These are phyloP conservation scores for Caenorhabditis japonica DNA, from an alignment of 2,888 invertebrate genomes.

Conservation along the genomic window DNA sequence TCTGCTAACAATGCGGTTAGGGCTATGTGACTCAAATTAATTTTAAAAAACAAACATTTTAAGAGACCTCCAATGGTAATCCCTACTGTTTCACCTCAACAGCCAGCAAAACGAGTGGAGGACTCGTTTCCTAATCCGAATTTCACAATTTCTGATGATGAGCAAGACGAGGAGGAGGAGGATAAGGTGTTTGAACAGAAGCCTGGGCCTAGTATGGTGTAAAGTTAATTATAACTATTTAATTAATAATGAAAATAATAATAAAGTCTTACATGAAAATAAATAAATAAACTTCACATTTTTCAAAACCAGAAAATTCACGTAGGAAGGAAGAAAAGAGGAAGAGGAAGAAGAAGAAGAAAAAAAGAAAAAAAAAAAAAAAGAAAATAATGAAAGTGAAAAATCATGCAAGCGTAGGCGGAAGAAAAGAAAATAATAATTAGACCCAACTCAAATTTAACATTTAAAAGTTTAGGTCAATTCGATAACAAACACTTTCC, in stretches of 20 bases:
- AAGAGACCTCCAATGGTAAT: slow-evolving; percentile 35
- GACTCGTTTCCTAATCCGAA: slow-evolving; percentile 54
- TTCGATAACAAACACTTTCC: no score
- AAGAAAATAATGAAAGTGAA: not conserved
- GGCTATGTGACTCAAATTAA: not conserved
- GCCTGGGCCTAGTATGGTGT: slow-evolving; percentile 41
- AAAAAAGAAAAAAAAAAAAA: not conserved
- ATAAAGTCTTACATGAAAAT: slow-evolving; percentile 8
- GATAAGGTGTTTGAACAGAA: slow-evolving; percentile 42
- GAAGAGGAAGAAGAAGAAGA: not conserved
- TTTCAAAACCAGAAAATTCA: not conserved
- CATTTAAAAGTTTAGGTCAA: no score
- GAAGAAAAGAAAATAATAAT: no score
- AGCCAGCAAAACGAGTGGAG: not conserved
- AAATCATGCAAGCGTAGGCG: not conserved
- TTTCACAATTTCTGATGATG: slow-evolving; percentile 58
- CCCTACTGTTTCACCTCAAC: slow-evolving; percentile 1
- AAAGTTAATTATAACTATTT: no score
- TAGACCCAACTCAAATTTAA: no score
- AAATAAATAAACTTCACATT: not conserved
- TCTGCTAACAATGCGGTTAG: slow-evolving; percentile 21
- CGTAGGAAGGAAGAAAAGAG: not conserved
- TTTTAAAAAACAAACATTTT: not conserved
- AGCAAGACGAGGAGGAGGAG: slow-evolving; percentile 32
- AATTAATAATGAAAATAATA: no score